Evolutionary conservation across 2,888 invertebrate genomes (phyloP).

Genomic region (Ernsta delagoae): DNA sequence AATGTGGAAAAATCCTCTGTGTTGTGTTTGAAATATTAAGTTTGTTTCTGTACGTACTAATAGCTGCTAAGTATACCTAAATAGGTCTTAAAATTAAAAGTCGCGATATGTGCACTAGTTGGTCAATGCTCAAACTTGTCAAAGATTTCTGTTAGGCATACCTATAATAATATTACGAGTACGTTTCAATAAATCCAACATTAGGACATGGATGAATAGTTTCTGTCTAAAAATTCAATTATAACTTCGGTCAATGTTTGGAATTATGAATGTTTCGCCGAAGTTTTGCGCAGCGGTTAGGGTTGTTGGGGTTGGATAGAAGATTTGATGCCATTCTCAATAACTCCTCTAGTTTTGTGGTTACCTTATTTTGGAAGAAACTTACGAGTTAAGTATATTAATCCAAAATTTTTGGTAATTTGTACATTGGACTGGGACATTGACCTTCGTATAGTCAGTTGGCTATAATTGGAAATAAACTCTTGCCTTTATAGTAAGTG

Average conservation of each 20-base stretch:
- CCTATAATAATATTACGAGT: background rate
- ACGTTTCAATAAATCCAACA: background rate
- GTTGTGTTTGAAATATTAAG: no score
- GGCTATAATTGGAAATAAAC: no score
- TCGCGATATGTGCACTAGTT: background rate
- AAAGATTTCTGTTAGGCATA: background rate
- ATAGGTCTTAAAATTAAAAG: no score
- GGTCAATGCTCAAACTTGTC: background rate
- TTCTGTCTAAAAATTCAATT: background rate
- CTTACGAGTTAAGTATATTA: background rate
- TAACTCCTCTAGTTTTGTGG: background rate
- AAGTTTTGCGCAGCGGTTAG: background rate
- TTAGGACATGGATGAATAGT: background rate
- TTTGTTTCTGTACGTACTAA: no score
- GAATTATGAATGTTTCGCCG: constrained; percentile 1
- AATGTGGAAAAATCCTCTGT: no score
- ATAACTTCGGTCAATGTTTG: background rate
- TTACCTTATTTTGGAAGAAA: background rate
- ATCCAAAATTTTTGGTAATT: no score
- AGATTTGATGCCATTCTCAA: background rate
- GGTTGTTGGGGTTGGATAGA: background rate
- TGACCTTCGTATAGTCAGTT: no score
- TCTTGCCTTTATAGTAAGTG: no score
- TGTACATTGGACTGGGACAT: no score
- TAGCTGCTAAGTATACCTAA: no score